These are phyloP conservation scores for Morelia viridis DNA, from an alignment of 2,797 vertebrate genomes.

Conservation along the genomic window DNA sequence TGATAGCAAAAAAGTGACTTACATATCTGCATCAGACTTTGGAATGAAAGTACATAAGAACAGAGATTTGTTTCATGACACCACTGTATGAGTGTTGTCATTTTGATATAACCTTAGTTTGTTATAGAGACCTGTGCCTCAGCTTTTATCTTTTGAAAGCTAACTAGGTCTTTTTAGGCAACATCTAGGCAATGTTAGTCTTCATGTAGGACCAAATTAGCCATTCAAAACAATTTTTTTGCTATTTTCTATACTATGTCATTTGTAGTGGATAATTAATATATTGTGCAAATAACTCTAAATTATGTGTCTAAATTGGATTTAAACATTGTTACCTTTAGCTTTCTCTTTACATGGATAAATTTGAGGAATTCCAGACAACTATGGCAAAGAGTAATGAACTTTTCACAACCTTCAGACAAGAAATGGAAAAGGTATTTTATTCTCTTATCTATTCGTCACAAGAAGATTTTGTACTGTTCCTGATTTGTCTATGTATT, in stretches of 20 bases:
- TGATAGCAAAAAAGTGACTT: too few relatives aligned
- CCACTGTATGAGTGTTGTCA: background rate
- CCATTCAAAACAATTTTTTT: background rate
- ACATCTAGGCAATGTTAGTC: background rate
- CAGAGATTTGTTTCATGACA: background rate
- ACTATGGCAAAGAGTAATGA: slow-evolving; percentile 99
- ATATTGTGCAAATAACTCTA: background rate
- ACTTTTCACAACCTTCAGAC: slow-evolving; percentile 97
- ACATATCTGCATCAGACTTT: too few relatives aligned
- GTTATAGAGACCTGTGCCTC: background rate
- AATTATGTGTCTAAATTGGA: background rate
- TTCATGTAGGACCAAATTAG: background rate
- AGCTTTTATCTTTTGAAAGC: background rate
- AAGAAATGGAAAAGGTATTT: slow-evolving; percentile 98
- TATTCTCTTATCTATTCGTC: background rate
- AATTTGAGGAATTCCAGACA: slow-evolving; percentile 99
- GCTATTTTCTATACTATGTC: background rate
- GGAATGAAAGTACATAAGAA: too few relatives aligned
- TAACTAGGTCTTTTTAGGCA: background rate
- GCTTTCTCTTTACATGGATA: slow-evolving; percentile 99
- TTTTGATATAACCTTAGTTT: background rate
- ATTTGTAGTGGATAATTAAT: background rate
- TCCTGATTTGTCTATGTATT: background rate
- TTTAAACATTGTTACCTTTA: slow-evolving; percentile 65
- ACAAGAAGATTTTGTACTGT: background rate